Evolutionary conservation across 2,797 vertebrate genomes (phyloP), one percentile per base, ranked within the genome.

Genomic region (Eupleurogrammus muticus): DNA sequence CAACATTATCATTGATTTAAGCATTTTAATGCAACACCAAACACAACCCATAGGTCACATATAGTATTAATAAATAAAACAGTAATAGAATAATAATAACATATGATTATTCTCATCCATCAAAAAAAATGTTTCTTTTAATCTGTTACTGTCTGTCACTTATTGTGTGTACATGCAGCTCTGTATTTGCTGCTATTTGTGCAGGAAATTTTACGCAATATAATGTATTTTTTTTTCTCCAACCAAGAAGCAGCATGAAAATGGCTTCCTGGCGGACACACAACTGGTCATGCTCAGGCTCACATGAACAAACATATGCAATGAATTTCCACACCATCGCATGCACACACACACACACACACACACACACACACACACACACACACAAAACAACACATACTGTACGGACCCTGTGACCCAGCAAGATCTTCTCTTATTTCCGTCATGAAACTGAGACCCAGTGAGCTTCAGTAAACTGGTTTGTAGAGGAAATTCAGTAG

Each of bases 371-470:
- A 46, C 12, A 28, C 8, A 5, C 50, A 52, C 48, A 55, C 28
- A 48, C 47, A 42, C 4, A 20, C 14, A 57, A 16, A 6, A 28
- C 49, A 9, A 46, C 12, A 28, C 14, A 66, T 24, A 51, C 13
- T 40, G 36, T 28, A 28, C 28, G 51, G 24, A 55, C 34, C 66
- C n/a, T 21, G 9, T 75, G 68, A 66, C 66, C 55, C 12, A 20
- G 38, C 34, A 62, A 21, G 19, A 36, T 38, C 13, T 62, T 38
- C 28, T 36, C 9, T 63, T n/a, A 36, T 61, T 10, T 44, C 7
- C 54, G 34, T 19, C 40, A 36, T 64, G 34, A 42, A 49, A 61
- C 56, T 0, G n/a, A 20, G 9, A 19, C 49, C 17, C 12, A 8
- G 10, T 36, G 2, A 36, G 20, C 16, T 46, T 63, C 14, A 8